Base-by-base conservation (phyloP, 2,113 vertebrate species). In the Oostethus manadensis region DNA sequence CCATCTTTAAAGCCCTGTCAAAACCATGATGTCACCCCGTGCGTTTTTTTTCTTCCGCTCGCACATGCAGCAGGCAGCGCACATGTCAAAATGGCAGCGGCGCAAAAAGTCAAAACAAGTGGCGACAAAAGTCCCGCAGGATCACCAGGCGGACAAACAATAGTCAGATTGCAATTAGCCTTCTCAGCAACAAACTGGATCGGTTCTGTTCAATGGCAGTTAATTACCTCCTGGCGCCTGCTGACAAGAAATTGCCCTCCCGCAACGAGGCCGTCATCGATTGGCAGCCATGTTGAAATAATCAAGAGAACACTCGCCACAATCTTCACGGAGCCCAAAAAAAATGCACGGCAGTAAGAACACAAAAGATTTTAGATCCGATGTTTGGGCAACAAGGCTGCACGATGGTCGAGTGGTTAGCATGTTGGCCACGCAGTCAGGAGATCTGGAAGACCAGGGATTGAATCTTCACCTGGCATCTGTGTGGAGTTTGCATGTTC, bases 1-100 rank as follows among this genome's bases (percentile, higher is more conserved):
- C 64, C 35, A 13, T 11, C 18, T 71, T 76, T 76, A 68, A 80
- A 73, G 38, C 21, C 64, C 46, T 57, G 72, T 51, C 64, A 57
- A 64, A 69, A 56, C 26, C 51, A 29, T 54, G 29, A 38, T 54
- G 51, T 54, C 51, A 35, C 16, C 29, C 10, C 29, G 15, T 3
- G 51, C 51, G 6, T 6, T 10, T 9, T 33, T 33, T 33, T 33
- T 33, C 7, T 33, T 33, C 29, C 29, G 2, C 23, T 26, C 29
- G 8, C 16, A 21, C 46, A 48, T 9, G n/a, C n/a, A n/a, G n/a
- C n/a, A n/a, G 46, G 20, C 20, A 9, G 45, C n/a, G 9, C 8
- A 56, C 55, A 8, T 21, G 38, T 43, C n/a, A 43, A 56, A 43
- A 56, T 23, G 55, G 14, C 40, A 43, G 54, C 29, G 23, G 26